phyloP scores from a whole-genome alignment of 2,797 vertebrate genomes.

The Gymnoscopelus braueri region DNA sequence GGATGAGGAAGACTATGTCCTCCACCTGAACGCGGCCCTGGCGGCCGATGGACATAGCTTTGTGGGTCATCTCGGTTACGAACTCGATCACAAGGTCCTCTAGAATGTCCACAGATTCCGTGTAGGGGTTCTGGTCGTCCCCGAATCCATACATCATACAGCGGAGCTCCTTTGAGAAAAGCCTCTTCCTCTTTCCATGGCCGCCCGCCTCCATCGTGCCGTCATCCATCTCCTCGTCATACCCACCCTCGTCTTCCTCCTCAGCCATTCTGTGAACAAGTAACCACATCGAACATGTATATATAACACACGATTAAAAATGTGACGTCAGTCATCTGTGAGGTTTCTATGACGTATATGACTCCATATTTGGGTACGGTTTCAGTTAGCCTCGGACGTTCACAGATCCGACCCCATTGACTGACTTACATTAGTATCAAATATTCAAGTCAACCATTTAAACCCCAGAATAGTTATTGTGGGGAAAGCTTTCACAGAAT shows the following conservation, averaged over 20 bases:
- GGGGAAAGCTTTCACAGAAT: too few species aligned
- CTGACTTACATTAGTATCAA: too few species aligned
- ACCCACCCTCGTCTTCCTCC: slow-evolving; percentile 84
- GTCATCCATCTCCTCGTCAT: slow-evolving; percentile 93
- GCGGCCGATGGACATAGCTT: slow-evolving; percentile 97
- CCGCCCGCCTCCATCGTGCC: slow-evolving; percentile 85
- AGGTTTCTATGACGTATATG: too few species aligned
- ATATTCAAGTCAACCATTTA: too few species aligned
- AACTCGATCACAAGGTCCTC: slow-evolving; percentile 98
- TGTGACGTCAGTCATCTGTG: too few species aligned
- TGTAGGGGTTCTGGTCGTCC: slow-evolving; percentile 98
- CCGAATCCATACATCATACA: slow-evolving; percentile 99
- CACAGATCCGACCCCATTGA: too few species aligned
- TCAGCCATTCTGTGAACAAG: slow-evolving; percentile 76
- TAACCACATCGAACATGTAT: not conserved
- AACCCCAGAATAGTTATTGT: too few species aligned
- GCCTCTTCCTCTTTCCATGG: slow-evolving; percentile 91
- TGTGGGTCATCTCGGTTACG: slow-evolving; percentile 98
- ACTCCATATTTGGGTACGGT: too few species aligned
- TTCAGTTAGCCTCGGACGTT: too few species aligned
- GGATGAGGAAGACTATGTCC: slow-evolving; percentile 97
- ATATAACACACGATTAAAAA: too few species aligned
- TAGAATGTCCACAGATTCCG: slow-evolving; percentile 96
- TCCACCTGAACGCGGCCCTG: slow-evolving; percentile 98
- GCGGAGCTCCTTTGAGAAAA: slow-evolving; percentile 96